phyloP scores from a whole-genome alignment of 2,888 invertebrate genomes.

The Pegoplata infirma region DNA sequence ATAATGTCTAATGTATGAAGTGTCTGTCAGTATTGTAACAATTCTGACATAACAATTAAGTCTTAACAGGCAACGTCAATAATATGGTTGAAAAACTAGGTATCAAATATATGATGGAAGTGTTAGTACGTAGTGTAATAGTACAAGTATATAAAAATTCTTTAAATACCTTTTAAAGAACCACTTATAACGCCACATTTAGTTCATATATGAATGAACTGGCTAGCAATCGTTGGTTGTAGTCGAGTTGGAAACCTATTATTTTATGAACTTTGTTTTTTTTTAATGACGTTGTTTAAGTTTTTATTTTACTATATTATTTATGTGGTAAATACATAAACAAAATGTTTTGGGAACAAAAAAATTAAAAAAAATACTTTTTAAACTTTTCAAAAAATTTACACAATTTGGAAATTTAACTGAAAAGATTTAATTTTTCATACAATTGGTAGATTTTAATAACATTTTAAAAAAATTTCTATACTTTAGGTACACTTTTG shows the following conservation, averaged over 20 bases:
- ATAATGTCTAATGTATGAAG: constrained; percentile 37
- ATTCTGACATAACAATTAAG: constrained; percentile 57
- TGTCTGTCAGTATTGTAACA: constrained; percentile 39
- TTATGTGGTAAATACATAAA: constrained; percentile 16
- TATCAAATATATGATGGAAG: background rate
- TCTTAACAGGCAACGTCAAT: background rate
- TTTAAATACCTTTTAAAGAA: constrained; percentile 1
- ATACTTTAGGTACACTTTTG: too few relatives aligned
- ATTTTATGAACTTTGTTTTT: constrained; percentile 2
- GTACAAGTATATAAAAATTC: constrained; percentile 7
- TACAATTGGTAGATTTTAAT: too few relatives aligned
- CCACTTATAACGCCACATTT: constrained; percentile 19
- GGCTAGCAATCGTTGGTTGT: background rate
- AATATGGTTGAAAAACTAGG: background rate
- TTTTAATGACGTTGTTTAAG: constrained; percentile 35
- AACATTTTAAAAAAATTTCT: too few relatives aligned
- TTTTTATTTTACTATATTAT: constrained; percentile 11
- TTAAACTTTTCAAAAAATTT: too few relatives aligned
- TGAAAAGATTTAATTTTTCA: too few relatives aligned
- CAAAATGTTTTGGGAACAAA: background rate
- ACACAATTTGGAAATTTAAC: too few relatives aligned
- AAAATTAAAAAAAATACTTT: too few relatives aligned
- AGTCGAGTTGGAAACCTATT: background rate
- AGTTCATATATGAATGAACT: constrained; percentile 37
- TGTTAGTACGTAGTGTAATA: background rate